Base-by-base conservation (phyloP, 2,113 vertebrate genomes). In the Benitochromis conjunctus region DNA sequence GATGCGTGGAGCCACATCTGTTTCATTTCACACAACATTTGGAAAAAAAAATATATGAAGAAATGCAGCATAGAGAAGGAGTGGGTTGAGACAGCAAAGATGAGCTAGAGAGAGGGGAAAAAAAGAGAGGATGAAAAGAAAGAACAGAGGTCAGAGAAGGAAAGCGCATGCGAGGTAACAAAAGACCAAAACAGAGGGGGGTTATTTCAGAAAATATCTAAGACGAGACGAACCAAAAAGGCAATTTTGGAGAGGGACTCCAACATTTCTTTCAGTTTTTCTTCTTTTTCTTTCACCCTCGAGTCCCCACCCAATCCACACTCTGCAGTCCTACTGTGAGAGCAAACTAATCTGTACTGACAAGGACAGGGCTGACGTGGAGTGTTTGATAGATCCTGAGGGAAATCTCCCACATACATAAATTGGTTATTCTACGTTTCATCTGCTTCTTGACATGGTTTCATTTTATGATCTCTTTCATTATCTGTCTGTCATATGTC, bases 21-120 rank as follows among this genome's bases (percentile, higher is more conserved):
- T 90, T 92, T 91, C 86, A 94, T 94, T 95, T 95, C 93, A 92
- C 92, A 93, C 92, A 88, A 71, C 19, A 79, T 91, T 94, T 93
- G 71, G 24, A 21, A 0, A 51, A 48, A 88, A 82, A 85, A 88
- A 88, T 85, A 86, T 90, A 66, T 46, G 38, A 57, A 55, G 78
- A 88, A 87, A 86, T 88, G 55, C 43, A 36, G 51, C 80, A 57
- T 21, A 18, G 41, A 34, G 54, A 53, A 36, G 60, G 46, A 86
- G 71, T 80, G 66, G 87, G 43, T 78, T 71, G 62, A 81, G 84
- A 71, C 43, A 76, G 53, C 31, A 29, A 36, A 64, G 79, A 77
- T 77, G 69, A 56, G 55, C 74, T 79, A 48, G 51, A 77, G 62
- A 38, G 48, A 43, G n/a, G 24, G 56, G 0, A 1, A 51, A 34